These are phyloP conservation scores for Pyrocoelia pectoralis DNA, from an alignment of 2,888 invertebrate species.

Conservation along the genomic window DNA sequence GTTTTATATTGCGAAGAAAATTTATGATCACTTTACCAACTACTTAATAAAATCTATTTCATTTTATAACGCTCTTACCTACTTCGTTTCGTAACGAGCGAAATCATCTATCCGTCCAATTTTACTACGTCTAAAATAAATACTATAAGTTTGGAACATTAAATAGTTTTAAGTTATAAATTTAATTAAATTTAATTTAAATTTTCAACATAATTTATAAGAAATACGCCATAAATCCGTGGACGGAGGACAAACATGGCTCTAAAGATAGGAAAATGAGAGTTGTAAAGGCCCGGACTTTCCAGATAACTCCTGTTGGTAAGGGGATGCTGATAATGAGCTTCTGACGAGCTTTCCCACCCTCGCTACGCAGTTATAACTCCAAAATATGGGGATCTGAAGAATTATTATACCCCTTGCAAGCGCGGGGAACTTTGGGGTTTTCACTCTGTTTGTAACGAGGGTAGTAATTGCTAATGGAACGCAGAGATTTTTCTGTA, in stretches of 20 bases:
- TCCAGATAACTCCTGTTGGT: slow-evolving; percentile 49
- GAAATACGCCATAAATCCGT: slow-evolving; percentile 43
- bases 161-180: neutral
- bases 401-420: slow-evolving; percentile 49
- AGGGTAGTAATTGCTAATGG: slow-evolving; percentile 49
- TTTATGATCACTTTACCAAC: too few species aligned
- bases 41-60: too few species aligned
- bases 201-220: neutral
- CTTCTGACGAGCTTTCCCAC: slow-evolving; percentile 49
- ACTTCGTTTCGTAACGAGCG: too few species aligned
- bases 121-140: too few species aligned
- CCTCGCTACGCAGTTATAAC: slow-evolving; percentile 50
- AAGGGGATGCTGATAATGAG: slow-evolving; percentile 53
- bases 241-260: slow-evolving; percentile 48
- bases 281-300: slow-evolving; percentile 45
- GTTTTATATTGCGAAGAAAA: too few species aligned
- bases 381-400: slow-evolving; percentile 54
- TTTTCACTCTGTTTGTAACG: slow-evolving; percentile 45
- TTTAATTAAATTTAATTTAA: neutral
- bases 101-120: too few species aligned
- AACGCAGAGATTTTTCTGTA: slow-evolving; percentile 36
- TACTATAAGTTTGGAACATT: too few species aligned
- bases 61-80: too few species aligned
- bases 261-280: slow-evolving; percentile 41
- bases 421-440: slow-evolving; percentile 35